These are phyloP conservation scores for Anneissia japonica DNA, from an alignment of 35 echinoderm and acorn worm genomes.

Conservation along the genomic window DNA sequence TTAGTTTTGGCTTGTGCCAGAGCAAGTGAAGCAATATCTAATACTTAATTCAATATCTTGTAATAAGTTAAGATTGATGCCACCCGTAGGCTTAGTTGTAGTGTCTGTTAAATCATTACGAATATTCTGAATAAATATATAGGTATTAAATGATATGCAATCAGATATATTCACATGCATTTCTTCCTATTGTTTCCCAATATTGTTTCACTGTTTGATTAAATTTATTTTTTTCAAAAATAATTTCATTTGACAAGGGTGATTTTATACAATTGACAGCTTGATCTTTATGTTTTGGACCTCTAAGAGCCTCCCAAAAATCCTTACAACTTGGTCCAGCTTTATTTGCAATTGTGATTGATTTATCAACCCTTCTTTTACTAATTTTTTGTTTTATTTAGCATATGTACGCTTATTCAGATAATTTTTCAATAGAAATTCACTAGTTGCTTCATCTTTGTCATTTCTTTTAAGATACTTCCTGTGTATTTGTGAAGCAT, in stretches of 20 bases:
- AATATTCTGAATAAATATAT: neutral
- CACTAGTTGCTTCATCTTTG: neutral
- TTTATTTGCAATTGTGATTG: neutral
- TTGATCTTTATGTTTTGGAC: neutral
- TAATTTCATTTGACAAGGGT: neutral
- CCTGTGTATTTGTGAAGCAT: neutral
- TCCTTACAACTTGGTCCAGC: neutral
- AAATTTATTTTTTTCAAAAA: neutral
- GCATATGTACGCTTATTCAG: neutral
- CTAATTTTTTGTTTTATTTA: neutral
- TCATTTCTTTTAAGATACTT: neutral
- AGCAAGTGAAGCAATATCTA: neutral
- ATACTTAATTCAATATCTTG: neutral
- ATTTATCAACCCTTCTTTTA: neutral
- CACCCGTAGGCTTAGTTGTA: neutral
- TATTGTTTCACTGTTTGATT: neutral
- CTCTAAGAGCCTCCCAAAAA: neutral
- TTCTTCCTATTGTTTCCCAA: neutral
- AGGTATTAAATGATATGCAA: neutral
- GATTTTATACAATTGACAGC: neutral
- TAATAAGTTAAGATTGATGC: neutral
- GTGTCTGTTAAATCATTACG: neutral
- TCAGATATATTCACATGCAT: neutral
- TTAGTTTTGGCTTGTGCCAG: neutral
- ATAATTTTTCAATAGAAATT: constrained; percentile 4